Percentiles rank a stretch among this genome's conserved stretches.
Evolutionary conservation across 2,113 vertebrate genomes (phyloP).

Genomic region (Cyanoliseus patagonus): DNA sequence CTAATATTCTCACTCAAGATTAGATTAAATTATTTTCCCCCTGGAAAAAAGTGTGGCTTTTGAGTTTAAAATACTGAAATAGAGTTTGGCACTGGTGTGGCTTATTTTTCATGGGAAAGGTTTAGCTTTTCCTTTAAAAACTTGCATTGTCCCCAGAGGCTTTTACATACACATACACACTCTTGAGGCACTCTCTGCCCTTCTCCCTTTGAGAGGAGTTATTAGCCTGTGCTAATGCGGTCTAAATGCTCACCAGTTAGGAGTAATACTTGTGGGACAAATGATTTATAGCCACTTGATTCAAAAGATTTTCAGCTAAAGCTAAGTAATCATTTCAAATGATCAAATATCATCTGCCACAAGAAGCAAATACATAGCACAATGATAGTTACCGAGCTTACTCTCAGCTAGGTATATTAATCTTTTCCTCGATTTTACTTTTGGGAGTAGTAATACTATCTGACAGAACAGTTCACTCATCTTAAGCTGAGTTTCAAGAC

Average conservation of each 20-base stretch:
- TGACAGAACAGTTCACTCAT: background rate
- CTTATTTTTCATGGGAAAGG: background rate
- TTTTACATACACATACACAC: background rate
- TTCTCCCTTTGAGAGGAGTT: background rate
- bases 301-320: slow-evolving; percentile 38
- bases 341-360: background rate
- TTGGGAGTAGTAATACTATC: slow-evolving; percentile 10
- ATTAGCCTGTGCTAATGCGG: slow-evolving; percentile 13
- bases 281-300: slow-evolving; percentile 49
- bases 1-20: background rate
- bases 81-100: background rate
- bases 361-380: background rate
- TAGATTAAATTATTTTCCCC: background rate
- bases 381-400: background rate
- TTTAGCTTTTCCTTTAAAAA: background rate
- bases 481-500: background rate
- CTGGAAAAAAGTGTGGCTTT: background rate
- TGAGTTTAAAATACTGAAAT: background rate
- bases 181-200: background rate
- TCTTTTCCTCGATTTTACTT: slow-evolving; percentile 39
- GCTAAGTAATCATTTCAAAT: slow-evolving; percentile 35
- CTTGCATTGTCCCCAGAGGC: background rate
- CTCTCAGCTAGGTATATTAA: slow-evolving; percentile 24
- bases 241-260: background rate
- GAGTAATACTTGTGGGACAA: background rate